Evolutionary conservation across 2,888 invertebrate species (phyloP), one percentile per base, ranked within the genome.

Genomic region (Coenonympha glycerion): DNA sequence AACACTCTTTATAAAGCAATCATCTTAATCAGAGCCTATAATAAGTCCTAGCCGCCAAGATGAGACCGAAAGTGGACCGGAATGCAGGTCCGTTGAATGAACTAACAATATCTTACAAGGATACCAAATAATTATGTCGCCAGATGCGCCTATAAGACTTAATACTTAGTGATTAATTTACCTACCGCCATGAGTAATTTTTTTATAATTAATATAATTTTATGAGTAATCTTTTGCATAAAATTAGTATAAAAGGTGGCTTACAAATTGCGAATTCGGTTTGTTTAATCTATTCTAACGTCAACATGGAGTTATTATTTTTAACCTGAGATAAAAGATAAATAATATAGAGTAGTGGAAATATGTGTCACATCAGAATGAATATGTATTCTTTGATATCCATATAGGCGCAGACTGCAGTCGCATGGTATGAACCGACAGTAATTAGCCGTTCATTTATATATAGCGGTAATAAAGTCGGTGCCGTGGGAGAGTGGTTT

Each of bases 341-440:
- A n/a, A n/a, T n/a, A n/a, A n/a, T n/a, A n/a, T n/a, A n/a, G n/a
- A n/a, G n/a, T n/a, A n/a, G n/a, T n/a, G n/a, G n/a, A n/a, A n/a
- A n/a, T n/a, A n/a, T n/a, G n/a, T n/a, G n/a, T 36, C 13, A 28
- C n/a, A 33, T 33, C 28, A 26, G 11, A 24, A 45, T 16, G 31
- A n/a, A 6, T 19, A 36, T 31, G 71, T 66, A 63, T 60, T 54
- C 52, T 47, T 19, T 30, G 41, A 26, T 55, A 59, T 58, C 47
- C 62, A 61, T 67, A 64, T 62, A 58, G 60, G 13, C 46, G 26
- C 44, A 40, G 26, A 30, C 34, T 37, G 31, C 41, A 36, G 24
- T 42, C 22, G 33, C n/a, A n/a, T n/a, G n/a, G n/a, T n/a, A n/a
- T n/a, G n/a, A n/a, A n/a, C n/a, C n/a, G n/a, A n/a, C n/a, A n/a